Evolutionary conservation across 2,888 invertebrate genomes (phyloP).

Genomic region (Exocentrus adspersus): DNA sequence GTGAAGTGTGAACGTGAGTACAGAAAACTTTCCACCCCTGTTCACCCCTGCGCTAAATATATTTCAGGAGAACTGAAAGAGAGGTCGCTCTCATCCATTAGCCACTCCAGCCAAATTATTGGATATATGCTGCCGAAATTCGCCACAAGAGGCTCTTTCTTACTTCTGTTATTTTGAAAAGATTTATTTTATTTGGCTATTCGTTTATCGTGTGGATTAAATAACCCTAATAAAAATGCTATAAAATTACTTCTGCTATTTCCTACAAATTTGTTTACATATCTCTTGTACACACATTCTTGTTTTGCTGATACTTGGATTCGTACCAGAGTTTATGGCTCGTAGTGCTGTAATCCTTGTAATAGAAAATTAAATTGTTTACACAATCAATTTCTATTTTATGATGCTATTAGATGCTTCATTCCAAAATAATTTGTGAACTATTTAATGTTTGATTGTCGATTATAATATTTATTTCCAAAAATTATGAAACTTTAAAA

Average conservation of each 20-base stretch:
- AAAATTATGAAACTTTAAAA: no score
- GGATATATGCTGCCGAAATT: conserved; percentile 33
- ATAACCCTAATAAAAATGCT: conserved; percentile 24
- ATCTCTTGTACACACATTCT: conserved; percentile 3
- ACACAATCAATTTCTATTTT: neutral
- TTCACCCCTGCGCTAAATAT: conserved; percentile 15
- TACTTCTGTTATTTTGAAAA: conserved; percentile 14
- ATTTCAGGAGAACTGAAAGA: conserved; percentile 23
- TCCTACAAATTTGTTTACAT: conserved; percentile 21
- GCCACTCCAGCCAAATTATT: conserved; percentile 31
- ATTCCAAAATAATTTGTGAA: no score
- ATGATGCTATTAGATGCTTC: no score
- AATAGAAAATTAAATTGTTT: conserved; percentile 4
- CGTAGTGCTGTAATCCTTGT: neutral
- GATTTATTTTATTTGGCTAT: conserved; percentile 20
- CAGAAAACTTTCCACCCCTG: conserved; percentile 19
- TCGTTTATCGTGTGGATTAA: conserved; percentile 25
- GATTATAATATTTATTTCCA: no score
- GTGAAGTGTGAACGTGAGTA: neutral
- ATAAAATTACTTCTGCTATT: conserved; percentile 25
- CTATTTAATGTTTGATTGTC: no score
- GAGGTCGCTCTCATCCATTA: conserved; percentile 27
- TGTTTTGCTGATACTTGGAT: conserved; percentile 8
- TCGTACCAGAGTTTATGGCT: neutral
- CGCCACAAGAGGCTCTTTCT: conserved; percentile 34